These are phyloP conservation scores for Silurus asotus DNA, from an alignment of 2,113 vertebrate genomes.

Conservation along the genomic window DNA sequence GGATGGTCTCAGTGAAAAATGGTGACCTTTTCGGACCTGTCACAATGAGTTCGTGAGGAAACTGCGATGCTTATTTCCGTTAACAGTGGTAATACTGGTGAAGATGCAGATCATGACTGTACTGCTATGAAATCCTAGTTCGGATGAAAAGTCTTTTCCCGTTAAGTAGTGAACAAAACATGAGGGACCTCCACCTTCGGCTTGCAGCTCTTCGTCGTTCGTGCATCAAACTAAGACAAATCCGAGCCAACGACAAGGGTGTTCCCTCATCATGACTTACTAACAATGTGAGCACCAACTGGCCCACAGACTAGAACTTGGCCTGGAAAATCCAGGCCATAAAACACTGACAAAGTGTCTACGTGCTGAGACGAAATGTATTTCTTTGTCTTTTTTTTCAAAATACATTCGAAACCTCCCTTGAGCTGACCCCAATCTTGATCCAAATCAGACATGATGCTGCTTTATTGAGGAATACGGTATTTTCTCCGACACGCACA, in stretches of 20 bases:
- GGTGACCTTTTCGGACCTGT: background rate
- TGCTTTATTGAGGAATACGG: background rate
- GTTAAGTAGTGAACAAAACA: background rate
- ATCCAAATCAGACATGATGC: background rate
- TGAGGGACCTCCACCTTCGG: background rate
- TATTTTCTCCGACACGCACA: background rate
- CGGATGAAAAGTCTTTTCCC: background rate
- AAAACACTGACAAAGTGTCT: constrained; percentile 5
- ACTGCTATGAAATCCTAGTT: background rate
- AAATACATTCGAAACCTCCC: background rate
- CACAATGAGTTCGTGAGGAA: background rate
- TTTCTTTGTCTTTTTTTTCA: background rate
- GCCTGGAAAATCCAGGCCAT: background rate
- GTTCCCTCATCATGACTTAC: background rate
- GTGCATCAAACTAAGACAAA: background rate
- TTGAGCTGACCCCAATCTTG: background rate
- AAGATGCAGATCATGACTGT: background rate
- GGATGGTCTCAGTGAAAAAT: background rate
- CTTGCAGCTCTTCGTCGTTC: background rate
- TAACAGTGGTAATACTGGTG: background rate
- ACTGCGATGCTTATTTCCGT: background rate
- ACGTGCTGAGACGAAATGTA: background rate
- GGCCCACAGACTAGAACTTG: background rate
- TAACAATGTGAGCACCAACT: background rate
- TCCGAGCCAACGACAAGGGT: background rate